Evolutionary conservation across 2,113 vertebrate genomes (phyloP).

Genomic region (Rhegmatorhina hoffmannsi): DNA sequence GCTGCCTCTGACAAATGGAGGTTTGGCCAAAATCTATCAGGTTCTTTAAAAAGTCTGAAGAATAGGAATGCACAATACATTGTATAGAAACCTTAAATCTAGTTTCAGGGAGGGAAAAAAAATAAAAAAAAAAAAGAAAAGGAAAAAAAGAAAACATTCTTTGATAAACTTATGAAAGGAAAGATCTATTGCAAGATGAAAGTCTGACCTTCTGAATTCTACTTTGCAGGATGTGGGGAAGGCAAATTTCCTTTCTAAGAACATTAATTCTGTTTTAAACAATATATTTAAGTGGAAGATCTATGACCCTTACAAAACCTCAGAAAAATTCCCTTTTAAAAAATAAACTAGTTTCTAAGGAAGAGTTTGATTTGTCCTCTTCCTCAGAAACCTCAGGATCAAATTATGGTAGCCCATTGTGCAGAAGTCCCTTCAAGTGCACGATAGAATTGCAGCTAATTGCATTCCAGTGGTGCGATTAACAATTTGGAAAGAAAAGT

Average conservation of each 20-base stretch:
- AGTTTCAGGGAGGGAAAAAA: background rate
- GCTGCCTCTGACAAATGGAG: slow-evolving; percentile 44
- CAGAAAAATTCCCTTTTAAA: background rate
- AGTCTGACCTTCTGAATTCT: slow-evolving; percentile 20
- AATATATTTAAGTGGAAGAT: background rate
- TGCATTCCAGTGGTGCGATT: background rate
- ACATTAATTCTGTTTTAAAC: slow-evolving; percentile 36
- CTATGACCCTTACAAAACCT: background rate
- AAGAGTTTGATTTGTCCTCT: background rate
- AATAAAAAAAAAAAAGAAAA: background rate
- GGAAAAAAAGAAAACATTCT: background rate
- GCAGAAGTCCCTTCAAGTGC: background rate
- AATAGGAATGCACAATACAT: slow-evolving; percentile 4
- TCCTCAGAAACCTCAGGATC: background rate
- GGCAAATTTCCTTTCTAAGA: background rate
- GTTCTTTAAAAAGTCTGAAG: slow-evolving; percentile 43
- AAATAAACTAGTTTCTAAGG: background rate
- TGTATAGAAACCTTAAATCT: slow-evolving; percentile 49
- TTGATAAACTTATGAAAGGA: slow-evolving; percentile 41
- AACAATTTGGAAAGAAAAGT: background rate
- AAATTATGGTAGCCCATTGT: background rate
- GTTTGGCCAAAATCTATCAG: slow-evolving; percentile 24
- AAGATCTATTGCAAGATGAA: slow-evolving; percentile 30
- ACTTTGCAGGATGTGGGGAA: background rate
- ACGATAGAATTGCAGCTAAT: background rate